Conservation (phyloP, 2,113 vertebrate species). For the Takifugu flavidus region DNA sequence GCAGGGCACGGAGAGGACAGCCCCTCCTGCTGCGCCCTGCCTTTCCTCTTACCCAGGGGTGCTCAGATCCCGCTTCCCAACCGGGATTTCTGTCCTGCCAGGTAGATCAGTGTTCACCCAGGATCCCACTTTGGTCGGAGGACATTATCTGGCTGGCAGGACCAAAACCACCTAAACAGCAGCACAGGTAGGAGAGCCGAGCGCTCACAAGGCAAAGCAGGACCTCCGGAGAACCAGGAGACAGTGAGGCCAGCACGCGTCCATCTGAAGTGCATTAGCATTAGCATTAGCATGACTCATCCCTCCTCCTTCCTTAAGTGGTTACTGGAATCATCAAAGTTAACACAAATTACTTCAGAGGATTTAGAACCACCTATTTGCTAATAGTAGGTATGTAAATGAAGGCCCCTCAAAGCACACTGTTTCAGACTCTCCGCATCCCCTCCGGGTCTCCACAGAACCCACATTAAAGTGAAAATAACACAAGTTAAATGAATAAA, state of each 20-base stretch:
- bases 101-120: too few relatives aligned
- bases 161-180: constrained; percentile 1
- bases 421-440: too few relatives aligned
- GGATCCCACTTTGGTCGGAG: too few relatives aligned
- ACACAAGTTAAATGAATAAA: constrained; percentile 11
- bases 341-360: too few relatives aligned
- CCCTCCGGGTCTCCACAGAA: constrained; percentile 5
- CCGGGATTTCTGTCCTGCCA: not conserved
- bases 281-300: constrained; percentile 25
- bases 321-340: constrained; percentile 35
- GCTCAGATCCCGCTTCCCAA: too few relatives aligned
- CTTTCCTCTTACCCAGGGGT: constrained; percentile 10
- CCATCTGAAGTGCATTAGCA: constrained; percentile 59
- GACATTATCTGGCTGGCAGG: too few relatives aligned
- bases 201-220: constrained; percentile 26
- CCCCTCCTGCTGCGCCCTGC: constrained; percentile 19
- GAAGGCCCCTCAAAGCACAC: too few relatives aligned
- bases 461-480: constrained; percentile 24
- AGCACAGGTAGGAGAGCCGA: not conserved
- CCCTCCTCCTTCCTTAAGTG: constrained; percentile 45
- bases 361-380: too few relatives aligned
- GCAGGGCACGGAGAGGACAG: constrained; percentile 13
- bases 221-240: too few relatives aligned
- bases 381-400: too few relatives aligned
- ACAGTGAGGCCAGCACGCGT: constrained; percentile 11